Evolutionary conservation across 2,113 vertebrate genomes (phyloP), one percentile per base, ranked within the genome.

Genomic region (Hippocampus barbouri): DNA sequence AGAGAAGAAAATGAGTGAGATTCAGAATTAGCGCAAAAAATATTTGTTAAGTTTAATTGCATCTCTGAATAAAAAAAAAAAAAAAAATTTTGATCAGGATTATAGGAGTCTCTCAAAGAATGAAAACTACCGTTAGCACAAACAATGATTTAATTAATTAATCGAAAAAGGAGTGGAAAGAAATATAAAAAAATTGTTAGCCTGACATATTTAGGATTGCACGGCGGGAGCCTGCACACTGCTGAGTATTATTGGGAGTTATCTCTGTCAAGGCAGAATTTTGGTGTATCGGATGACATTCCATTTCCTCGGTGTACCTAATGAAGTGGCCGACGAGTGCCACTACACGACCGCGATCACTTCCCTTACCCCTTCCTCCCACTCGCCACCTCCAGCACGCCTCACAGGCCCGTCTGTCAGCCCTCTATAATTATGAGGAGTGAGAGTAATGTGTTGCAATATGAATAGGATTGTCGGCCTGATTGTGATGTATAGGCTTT

Each of bases 401-500:
- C 87, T 88, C 84, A 87, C 85, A 85, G 86, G 90, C 85, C 84
- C 79, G 82, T 91, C 93, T 95, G 93, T 95, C 93, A 95, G 81
- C 86, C 89, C 87, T 86, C 89, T 88, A 85, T 94, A 94, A 94
- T 95, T 95, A 95, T 96, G 94, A 95, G 92, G 93, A 94, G 94
- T 95, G 94, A 95, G 93, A 91, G 93, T 93, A 95, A 94, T 93
- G 93, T 93, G 90, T 91, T 90, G 92, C 90, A 91, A 93, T 95
- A 96, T 96, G 95, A 96, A 96, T 95, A 95, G 94, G 93, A 92
- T 94, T 95, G 94, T 93, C 94, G 91, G 85, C 81, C 93, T 98
- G 96, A 98, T 98, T 95, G 96, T 98, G 96, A 98, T 97, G 93
- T 97, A 97, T 98, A 93, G 96, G 95, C 96, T 98, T 97, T 98